Base-by-base conservation (phyloP, 2,797 vertebrate species). In the Myotis pilosus region DNA sequence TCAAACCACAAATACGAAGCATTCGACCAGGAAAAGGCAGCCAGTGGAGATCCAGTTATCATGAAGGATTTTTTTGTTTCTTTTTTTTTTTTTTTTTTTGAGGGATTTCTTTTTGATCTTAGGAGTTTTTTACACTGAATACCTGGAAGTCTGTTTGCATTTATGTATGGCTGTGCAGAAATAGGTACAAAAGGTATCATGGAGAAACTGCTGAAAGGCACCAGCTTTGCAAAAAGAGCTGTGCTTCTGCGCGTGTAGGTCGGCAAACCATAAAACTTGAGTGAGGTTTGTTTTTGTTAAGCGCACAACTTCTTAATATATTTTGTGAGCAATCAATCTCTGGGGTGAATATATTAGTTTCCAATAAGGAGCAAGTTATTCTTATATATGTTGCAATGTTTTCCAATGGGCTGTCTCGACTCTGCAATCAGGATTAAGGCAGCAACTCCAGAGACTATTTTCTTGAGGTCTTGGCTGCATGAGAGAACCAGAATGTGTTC, bases 21-120 rank as follows among this genome's bases (percentile, higher is more conserved):
- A 89, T 85, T 82, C 91, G 80, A 78, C 76, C 79, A 96, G 89
- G 41, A 41, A 91, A 91, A 96, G 89, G 57, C 92, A 91, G 60
- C 30, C 86, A 87, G 0, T 53, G 44, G 47, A 64, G 71, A 91
- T 47, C 41, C 36, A 83, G 23, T 76, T 88, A 84, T 91, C 49
- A 80, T 11, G 16, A 87, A 36, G 15, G 11, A 80, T 91, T 82
- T 92, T 66, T 74, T 90, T 33, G 71, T 87, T 79, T 92, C 64
- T n/a, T n/a, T 78, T 89, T 30, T 38, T 36, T 79, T 91, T 74
- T 92, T 57, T 78, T 82, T 33, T 51, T 57, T 25, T 10, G 19
- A 87, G 47, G 23, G 15, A 76, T 89, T 82, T 91, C 71, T 75
- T 90, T 36, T 57, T 38, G 44, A 68, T 85, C 62, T 91, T 72